phyloP scores from a whole-genome alignment of 2,797 vertebrate genomes.

The Typhlichthys eigenmanni region DNA sequence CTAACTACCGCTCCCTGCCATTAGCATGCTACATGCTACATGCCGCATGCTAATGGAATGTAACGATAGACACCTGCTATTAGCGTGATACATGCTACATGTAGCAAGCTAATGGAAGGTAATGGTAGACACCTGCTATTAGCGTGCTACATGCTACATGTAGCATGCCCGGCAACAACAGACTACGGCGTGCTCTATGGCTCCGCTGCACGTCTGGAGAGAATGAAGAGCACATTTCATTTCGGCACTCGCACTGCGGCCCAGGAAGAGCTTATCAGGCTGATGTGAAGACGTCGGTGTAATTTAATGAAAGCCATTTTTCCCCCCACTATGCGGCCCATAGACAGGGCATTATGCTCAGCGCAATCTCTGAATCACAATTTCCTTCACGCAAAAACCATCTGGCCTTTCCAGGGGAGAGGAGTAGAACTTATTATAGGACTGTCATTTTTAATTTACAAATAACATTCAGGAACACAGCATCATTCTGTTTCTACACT shows the following conservation, averaged over 20 bases:
- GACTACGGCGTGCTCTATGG: neutral
- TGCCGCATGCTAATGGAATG: neutral
- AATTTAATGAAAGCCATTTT: conserved; percentile 69
- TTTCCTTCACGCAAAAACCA: conserved; percentile 30
- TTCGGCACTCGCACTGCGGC: neutral
- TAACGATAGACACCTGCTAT: neutral
- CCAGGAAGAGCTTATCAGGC: conserved; percentile 56
- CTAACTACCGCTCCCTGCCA: conserved; percentile 35
- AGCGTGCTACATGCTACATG: neutral
- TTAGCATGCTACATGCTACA: neutral
- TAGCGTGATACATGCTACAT: neutral
- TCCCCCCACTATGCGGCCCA: conserved; percentile 25
- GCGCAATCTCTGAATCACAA: conserved; percentile 33
- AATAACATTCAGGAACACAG: conserved; percentile 4
- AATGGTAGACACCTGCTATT: neutral
- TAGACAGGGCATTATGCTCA: conserved; percentile 31
- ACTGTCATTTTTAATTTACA: conserved; percentile 4
- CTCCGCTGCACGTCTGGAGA: conserved; percentile 32
- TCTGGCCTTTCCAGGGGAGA: conserved; percentile 27
- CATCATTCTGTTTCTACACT: conserved; percentile 6
- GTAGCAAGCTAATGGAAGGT: too few relatives aligned
- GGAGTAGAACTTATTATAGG: neutral
- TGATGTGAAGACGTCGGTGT: conserved; percentile 58
- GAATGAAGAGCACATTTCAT: conserved; percentile 51
- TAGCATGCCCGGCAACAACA: neutral